Percentiles rank a stretch among this genome's conserved stretches.
phyloP scores from a whole-genome alignment of 2,113 vertebrate genomes.

The Gadus macrocephalus region DNA sequence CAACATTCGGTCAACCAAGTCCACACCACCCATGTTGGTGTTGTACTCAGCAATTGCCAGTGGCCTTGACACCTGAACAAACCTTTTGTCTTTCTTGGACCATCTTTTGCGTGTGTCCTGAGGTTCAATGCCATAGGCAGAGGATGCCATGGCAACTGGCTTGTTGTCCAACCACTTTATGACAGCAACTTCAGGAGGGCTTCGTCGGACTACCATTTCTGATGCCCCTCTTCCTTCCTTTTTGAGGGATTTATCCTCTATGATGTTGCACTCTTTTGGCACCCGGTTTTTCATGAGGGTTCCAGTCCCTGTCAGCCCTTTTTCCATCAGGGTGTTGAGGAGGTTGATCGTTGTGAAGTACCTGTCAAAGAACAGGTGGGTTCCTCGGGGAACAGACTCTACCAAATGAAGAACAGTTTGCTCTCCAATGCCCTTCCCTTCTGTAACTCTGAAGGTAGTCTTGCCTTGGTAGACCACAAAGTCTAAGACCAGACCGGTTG shows the following conservation, averaged over 20 bases:
- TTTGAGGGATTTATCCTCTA: constrained; percentile 17
- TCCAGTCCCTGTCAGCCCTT: constrained; percentile 13
- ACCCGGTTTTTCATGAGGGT: constrained; percentile 18
- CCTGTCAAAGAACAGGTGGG: constrained; percentile 12
- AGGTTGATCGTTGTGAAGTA: constrained; percentile 17
- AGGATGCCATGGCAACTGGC: constrained; percentile 11
- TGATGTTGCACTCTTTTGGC: constrained; percentile 1
- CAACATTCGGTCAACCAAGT: constrained; percentile 7
- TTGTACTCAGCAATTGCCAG: constrained; percentile 17
- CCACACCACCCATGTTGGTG: constrained; percentile 19
- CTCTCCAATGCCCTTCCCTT: constrained; percentile 11
- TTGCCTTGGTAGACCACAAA: constrained; percentile 25
- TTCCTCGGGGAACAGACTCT: constrained; percentile 20
- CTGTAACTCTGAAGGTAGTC: constrained; percentile 7
- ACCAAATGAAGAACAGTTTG: constrained; percentile 21
- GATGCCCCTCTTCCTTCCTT: constrained; percentile 17
- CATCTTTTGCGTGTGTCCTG: constrained; percentile 19
- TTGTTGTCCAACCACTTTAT: constrained; percentile 26
- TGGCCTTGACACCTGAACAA: constrained; percentile 9
- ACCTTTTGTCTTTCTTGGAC: constrained; percentile 9
- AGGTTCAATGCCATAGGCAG: constrained; percentile 11
- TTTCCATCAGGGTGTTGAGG: constrained; percentile 10
- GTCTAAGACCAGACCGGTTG: constrained; percentile 30
- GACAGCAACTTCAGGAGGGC: constrained; percentile 8
- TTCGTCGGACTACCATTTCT: constrained; percentile 7